Conservation (phyloP, 2,797 vertebrate species). For the Tenualosa thibaudeaui region DNA sequence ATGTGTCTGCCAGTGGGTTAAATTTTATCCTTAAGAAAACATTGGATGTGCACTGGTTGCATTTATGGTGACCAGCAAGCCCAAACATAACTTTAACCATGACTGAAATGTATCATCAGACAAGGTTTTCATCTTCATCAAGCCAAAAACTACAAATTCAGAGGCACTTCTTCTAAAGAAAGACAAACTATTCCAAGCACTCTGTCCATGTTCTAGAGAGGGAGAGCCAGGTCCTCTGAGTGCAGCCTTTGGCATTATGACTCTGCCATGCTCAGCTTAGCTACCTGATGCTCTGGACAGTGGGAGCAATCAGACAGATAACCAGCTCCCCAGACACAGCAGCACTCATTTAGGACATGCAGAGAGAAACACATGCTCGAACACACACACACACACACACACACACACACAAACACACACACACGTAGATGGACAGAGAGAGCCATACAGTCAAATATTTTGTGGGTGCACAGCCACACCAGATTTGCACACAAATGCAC, state of each 20-base stretch:
- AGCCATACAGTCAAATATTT: background rate
- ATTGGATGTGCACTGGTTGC: background rate
- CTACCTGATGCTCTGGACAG: background rate
- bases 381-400: background rate
- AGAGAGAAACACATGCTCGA: background rate
- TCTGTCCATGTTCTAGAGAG: background rate
- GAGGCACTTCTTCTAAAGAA: background rate
- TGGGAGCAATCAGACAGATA: constrained; percentile 8
- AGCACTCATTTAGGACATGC: constrained; percentile 16
- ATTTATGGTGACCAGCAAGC: background rate
- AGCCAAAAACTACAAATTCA: background rate
- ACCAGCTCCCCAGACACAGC: constrained; percentile 23
- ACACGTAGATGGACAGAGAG: background rate
- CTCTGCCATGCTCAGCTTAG: background rate
- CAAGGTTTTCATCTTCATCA: background rate
- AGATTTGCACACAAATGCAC: background rate
- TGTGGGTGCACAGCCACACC: background rate
- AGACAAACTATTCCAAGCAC: constrained; percentile 3
- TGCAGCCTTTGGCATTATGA: background rate
- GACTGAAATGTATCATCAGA: background rate
- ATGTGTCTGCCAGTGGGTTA: background rate
- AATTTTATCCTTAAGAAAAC: background rate
- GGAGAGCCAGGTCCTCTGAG: background rate
- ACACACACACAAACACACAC: background rate
- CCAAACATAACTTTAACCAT: background rate